Evolutionary conservation across 2,797 vertebrate genomes (phyloP).

Genomic region (Rhinogobio ventralis): DNA sequence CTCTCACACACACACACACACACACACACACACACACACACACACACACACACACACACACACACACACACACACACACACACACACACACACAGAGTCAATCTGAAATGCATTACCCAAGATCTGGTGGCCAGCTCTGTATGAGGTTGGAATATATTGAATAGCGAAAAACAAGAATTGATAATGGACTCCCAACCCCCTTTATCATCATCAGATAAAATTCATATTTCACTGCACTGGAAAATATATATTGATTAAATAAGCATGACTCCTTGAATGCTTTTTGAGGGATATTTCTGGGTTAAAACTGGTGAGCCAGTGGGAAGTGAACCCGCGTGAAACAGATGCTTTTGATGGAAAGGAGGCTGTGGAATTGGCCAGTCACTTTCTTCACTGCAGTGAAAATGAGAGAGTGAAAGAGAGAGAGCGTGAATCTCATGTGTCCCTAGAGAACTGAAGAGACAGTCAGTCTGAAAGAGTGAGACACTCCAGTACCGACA

Average conservation of each 20-base stretch:
- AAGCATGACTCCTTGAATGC: slow-evolving; percentile 51
- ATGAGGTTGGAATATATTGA: slow-evolving; percentile 15
- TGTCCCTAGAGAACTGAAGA: slow-evolving; percentile 24
- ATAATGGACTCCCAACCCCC: slow-evolving; percentile 29
- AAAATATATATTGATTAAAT: slow-evolving; percentile 55
- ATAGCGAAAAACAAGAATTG: slow-evolving; percentile 19
- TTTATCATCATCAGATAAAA: slow-evolving; percentile 48
- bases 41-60: too few species aligned
- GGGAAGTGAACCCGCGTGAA: slow-evolving; percentile 53
- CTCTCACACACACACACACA: too few species aligned
- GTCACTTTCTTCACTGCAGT: slow-evolving; percentile 34
- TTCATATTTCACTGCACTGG: slow-evolving; percentile 35
- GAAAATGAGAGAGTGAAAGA: slow-evolving; percentile 36
- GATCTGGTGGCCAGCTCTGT: slow-evolving; percentile 26
- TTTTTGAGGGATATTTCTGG: slow-evolving; percentile 40
- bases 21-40: too few species aligned
- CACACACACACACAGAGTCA: neutral
- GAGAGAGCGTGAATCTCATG: slow-evolving; percentile 31
- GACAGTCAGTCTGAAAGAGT: slow-evolving; percentile 49
- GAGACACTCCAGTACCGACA: slow-evolving; percentile 52
- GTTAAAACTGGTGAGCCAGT: slow-evolving; percentile 49
- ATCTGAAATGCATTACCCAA: slow-evolving; percentile 29
- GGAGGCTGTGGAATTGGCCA: slow-evolving; percentile 29
- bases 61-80: too few species aligned
- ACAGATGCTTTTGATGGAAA: slow-evolving; percentile 53